Evolutionary conservation across 2,888 invertebrate genomes (phyloP).

Genomic region (Augiades crinisus): DNA sequence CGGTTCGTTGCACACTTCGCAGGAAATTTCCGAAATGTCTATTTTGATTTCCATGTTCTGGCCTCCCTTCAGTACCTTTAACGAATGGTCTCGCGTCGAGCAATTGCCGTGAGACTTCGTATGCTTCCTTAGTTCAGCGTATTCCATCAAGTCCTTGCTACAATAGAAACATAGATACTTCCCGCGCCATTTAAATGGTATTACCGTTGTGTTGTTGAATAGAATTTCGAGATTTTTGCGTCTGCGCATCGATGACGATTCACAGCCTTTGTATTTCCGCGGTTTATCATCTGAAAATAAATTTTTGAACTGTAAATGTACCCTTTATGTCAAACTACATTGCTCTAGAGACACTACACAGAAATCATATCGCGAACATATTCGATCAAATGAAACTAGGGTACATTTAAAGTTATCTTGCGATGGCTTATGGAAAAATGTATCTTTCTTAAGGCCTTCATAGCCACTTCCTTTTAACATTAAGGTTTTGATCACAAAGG

Average conservation of each 20-base stretch:
- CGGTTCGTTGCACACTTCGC: conserved; percentile 55
- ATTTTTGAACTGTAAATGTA: conserved; percentile 71
- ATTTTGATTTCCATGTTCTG: conserved; percentile 74
- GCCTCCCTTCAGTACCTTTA: conserved; percentile 68
- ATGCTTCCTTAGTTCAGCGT: conserved; percentile 57
- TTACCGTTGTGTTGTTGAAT: conserved; percentile 69
- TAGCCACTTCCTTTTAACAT: too few species aligned
- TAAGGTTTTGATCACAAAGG: too few species aligned
- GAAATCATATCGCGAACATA: background rate
- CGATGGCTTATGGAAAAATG: background rate
- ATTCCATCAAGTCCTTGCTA: conserved; percentile 60
- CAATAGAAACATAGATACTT: conserved; percentile 73
- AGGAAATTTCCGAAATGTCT: conserved; percentile 61
- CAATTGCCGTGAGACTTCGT: conserved; percentile 65
- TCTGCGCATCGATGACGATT: conserved; percentile 68
- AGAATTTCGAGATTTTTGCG: conserved; percentile 65
- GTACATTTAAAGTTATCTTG: conserved; percentile 39
- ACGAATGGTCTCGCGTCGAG: conserved; percentile 61
- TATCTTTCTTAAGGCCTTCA: too few species aligned
- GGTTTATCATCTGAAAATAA: conserved; percentile 68
- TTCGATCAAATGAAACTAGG: conserved; percentile 23
- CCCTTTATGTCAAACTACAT: conserved; percentile 41
- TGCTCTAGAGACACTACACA: conserved; percentile 6
- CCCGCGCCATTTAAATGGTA: conserved; percentile 76
- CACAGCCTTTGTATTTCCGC: conserved; percentile 59